These are phyloP conservation scores for Phrynosoma platyrhinos DNA, from an alignment of 2,113 vertebrate species.

Conservation along the genomic window DNA sequence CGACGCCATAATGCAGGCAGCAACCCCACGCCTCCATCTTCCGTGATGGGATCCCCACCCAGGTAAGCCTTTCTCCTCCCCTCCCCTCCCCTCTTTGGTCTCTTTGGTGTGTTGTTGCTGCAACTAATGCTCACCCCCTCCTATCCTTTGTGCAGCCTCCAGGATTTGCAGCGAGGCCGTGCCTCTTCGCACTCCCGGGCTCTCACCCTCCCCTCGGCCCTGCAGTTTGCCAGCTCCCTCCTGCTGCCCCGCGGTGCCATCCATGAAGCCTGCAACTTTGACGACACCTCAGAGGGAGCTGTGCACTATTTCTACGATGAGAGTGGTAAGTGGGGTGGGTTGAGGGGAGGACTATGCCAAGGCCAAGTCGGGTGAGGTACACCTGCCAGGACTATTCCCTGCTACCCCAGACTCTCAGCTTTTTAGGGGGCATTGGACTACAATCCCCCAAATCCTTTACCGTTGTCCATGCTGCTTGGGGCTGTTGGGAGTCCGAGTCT, in stretches of 20 bases:
- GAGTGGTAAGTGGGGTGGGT: conserved; percentile 79
- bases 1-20: conserved; percentile 91
- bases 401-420: background rate
- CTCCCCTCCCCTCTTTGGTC: background rate
- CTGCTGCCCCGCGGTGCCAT: conserved; percentile 85
- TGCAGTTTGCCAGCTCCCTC: conserved; percentile 89
- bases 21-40: conserved; percentile 90
- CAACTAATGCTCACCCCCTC: rapidly evolving
- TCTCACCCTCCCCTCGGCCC: conserved; percentile 86
- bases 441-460: too few relatives aligned
- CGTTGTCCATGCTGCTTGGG: too few relatives aligned
- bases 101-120: too few relatives aligned
- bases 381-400: background rate
- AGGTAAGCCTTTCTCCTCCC: conserved; percentile 72
- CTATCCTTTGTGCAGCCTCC: conserved; percentile 76
- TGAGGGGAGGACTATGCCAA: too few relatives aligned
- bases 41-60: conserved; percentile 91
- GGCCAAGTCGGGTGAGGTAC: too few relatives aligned
- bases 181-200: conserved; percentile 87
- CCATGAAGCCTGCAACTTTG: conserved; percentile 90
- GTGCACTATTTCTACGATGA: conserved; percentile 93
- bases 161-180: conserved; percentile 86
- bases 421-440: background rate
- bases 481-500: too few relatives aligned
- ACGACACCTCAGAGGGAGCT: conserved; percentile 90